Conservation (phyloP, 2,888 invertebrate genomes). For the Acronicta psi region DNA sequence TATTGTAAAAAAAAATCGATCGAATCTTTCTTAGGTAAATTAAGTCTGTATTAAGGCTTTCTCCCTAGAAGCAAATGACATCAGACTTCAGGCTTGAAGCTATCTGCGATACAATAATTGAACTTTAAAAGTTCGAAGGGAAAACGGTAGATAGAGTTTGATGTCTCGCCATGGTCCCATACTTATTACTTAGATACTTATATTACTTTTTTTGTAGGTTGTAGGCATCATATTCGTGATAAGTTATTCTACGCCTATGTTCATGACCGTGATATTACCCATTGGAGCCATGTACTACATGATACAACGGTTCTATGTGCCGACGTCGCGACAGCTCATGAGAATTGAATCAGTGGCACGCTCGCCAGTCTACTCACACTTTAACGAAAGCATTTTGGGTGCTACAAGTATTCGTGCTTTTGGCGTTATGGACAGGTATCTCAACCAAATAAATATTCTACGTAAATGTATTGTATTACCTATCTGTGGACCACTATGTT, state of each 20-base stretch:
- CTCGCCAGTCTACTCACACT: conserved; percentile 99
- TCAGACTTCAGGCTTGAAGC: no score
- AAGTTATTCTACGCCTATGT: conserved; percentile 95
- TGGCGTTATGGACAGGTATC: conserved; percentile 90
- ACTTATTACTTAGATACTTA: not conserved
- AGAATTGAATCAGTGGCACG: conserved; percentile 97
- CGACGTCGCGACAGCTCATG: conserved; percentile 97
- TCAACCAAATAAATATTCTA: not conserved
- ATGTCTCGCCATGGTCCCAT: no score
- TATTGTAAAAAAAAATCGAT: no score
- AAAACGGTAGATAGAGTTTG: no score
- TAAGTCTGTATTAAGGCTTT: no score
- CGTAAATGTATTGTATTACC: no score
- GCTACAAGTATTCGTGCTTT: conserved; percentile 96
- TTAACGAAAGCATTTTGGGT: conserved; percentile 97
- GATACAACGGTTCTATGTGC: conserved; percentile 97
- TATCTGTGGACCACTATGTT: no score
- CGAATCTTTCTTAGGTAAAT: no score
- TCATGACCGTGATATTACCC: conserved; percentile 93
- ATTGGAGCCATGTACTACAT: conserved; percentile 95
- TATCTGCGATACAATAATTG: no score
- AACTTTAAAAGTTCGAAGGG: no score
- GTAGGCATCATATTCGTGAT: conserved; percentile 96
- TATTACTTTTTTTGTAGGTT: conserved; percentile 87
- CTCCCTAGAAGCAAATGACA: no score